A percentile compares a stretch with the other conserved stretches of the same genome.
Evolutionary conservation across 2,797 vertebrate genomes (phyloP).

Genomic region (Nannoperca australis): DNA sequence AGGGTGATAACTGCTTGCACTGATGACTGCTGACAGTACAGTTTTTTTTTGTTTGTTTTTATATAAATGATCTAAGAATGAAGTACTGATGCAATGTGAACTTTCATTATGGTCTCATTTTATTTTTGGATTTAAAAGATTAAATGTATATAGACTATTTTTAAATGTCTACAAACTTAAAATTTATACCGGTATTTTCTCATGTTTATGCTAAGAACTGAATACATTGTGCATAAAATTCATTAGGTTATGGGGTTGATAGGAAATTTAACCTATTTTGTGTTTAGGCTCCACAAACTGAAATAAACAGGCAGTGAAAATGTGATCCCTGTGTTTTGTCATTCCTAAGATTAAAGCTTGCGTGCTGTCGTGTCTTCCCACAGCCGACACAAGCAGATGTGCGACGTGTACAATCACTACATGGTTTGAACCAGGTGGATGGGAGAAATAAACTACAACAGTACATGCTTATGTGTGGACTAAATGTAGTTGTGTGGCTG

Average conservation of each 20-base stretch:
- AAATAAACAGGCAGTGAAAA: slow-evolving; percentile 12
- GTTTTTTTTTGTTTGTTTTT: too few species aligned
- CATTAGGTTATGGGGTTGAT: background rate
- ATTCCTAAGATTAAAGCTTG: background rate
- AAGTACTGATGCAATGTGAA: background rate
- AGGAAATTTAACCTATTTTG: background rate
- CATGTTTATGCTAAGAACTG: background rate
- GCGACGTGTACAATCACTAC: too few species aligned
- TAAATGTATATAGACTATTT: too few species aligned
- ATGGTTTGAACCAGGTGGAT: background rate
- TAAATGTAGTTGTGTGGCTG: background rate
- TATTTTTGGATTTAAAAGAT: background rate
- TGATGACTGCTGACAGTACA: background rate
- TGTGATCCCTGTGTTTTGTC: background rate
- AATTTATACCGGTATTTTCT: background rate
- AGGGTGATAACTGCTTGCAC: slow-evolving; percentile 10
- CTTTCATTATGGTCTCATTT: background rate
- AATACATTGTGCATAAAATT: background rate
- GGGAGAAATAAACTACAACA: too few species aligned
- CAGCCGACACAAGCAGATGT: background rate
- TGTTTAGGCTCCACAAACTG: background rate
- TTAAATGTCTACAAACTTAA: background rate
- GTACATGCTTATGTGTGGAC: background rate
- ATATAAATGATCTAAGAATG: background rate
- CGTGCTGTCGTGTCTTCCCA: rapidly evolving